Conservation (phyloP, 53 echinoderm and acorn worm genomes). For the Echinarachnius parma region DNA sequence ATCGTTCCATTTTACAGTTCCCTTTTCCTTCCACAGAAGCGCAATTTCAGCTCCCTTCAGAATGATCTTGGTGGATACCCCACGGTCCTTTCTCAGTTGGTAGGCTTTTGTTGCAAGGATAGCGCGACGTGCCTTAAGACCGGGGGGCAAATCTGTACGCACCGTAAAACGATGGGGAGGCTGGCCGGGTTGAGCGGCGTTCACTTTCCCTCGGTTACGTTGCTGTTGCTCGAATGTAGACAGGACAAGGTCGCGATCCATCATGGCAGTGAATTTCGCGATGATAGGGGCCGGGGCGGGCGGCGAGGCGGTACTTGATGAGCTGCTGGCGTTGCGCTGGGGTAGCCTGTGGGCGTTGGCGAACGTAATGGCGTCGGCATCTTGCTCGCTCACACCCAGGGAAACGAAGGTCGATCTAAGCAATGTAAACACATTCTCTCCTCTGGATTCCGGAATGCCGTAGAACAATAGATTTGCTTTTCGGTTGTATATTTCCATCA, state of each 20-base stretch:
- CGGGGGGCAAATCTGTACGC: not conserved
- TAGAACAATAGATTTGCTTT: not conserved
- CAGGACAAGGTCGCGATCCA: not conserved
- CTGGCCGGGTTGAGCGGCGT: not conserved
- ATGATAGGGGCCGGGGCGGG: not conserved
- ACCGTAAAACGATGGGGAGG: not conserved
- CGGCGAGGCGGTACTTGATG: not conserved
- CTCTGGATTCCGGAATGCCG: not conserved
- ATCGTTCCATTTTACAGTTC: too few relatives aligned
- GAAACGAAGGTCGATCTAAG: not conserved
- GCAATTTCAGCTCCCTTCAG: too few relatives aligned
- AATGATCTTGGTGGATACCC: too few relatives aligned
- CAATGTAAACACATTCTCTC: not conserved
- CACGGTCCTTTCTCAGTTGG: not conserved
- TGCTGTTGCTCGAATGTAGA: not conserved
- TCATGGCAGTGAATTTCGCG: not conserved
- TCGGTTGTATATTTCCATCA: not conserved
- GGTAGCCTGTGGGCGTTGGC: not conserved
- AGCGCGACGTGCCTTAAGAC: not conserved
- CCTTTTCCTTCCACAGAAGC: too few relatives aligned
- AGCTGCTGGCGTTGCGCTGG: not conserved
- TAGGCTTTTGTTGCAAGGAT: not conserved
- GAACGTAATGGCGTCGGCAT: not conserved
- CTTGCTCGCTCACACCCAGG: not conserved
- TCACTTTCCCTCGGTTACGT: not conserved